A percentile compares a stretch with the other conserved stretches of the same genome.
phyloP scores from a whole-genome alignment of 2,888 invertebrate species.

The Drosophila infuscata region DNA sequence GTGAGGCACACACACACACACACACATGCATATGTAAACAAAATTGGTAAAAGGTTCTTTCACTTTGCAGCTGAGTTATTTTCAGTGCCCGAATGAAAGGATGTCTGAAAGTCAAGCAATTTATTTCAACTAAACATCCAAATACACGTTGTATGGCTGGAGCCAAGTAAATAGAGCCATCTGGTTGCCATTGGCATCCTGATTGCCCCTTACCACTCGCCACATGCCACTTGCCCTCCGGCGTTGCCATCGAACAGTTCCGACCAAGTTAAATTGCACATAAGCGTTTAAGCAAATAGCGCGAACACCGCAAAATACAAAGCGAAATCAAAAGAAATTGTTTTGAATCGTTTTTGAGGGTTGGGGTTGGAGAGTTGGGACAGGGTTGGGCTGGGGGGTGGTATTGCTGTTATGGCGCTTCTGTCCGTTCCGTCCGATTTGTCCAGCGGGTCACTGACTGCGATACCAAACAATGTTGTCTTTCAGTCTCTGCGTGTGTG shows the following conservation, averaged over 20 bases:
- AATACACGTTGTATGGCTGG: not conserved
- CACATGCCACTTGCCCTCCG: conserved; percentile 4
- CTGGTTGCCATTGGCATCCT: conserved; percentile 32
- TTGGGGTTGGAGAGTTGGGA: not conserved
- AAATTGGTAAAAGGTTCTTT: not conserved
- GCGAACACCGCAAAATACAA: conserved; percentile 49
- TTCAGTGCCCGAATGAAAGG: not conserved
- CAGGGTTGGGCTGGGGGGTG: not conserved
- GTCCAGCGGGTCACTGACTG: conserved; percentile 47
- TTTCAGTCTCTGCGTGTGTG: not conserved
- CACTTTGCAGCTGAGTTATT: not conserved
- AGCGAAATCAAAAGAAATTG: conserved; percentile 67
- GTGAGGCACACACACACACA: not conserved
- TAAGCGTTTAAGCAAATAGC: conserved; percentile 62
- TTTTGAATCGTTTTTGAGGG: conserved; percentile 42
- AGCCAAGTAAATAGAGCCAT: conserved; percentile 41
- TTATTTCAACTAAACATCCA: not conserved
- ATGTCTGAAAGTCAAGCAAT: conserved; percentile 3
- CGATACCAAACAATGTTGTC: not conserved
- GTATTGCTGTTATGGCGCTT: conserved; percentile 27
- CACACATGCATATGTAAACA: not conserved
- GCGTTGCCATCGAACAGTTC: conserved; percentile 4
- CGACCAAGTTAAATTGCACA: conserved; percentile 52
- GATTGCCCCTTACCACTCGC: conserved; percentile 9
- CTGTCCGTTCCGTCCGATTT: conserved; percentile 3